Evolutionary conservation across 2,113 vertebrate genomes (phyloP), one percentile per base, ranked within the genome.

Genomic region (Oreochromis niloticus): DNA sequence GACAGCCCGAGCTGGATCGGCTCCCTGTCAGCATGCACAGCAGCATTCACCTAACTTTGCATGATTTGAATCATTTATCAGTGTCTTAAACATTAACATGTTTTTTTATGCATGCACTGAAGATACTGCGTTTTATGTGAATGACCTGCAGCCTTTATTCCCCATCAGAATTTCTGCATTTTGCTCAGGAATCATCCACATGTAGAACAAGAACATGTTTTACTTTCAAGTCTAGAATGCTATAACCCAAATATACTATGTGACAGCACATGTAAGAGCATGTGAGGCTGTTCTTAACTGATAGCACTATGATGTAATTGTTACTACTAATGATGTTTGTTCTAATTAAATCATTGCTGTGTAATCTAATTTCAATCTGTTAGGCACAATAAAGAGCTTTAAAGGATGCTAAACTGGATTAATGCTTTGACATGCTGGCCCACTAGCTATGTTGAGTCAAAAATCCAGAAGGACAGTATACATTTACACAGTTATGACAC

Each of bases 311-410:
- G 19, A 22, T 66, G 3, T 4, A 81, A 30, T 55, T 90, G 27
- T 85, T 80, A 56, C 24, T 82, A 91, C 80, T 91, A 90, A 94
- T 63, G 7, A 30, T 36, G n/a, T 80, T 63, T 43, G 3, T 34
- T 73, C 16, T 78, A 52, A 89, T 80, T 12, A 8, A 14, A 85
- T 30, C 6, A 19, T 43, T 84, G 78, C 6, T 68, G 16, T 80
- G 27, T 36, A 81, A 73, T 84, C 7, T 30, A 82, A 54, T 81
- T 10, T 22, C 57, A 63, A 82, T 48, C n/a, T 85, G 17, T 52
- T 4, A 12, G n/a, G n/a, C n/a, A 48, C 50, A 92, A 88, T 85
- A 89, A 87, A 89, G 16, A 22, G 8, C 41, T 57, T 30, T 68
- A 6, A 68, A 61, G 3, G 7, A 32, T 56, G 4, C 4, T 16